A percentile compares a stretch with the other conserved stretches of the same genome.
Evolutionary conservation across 2,888 invertebrate genomes (phyloP).

Genomic region (Parasteatoda lunata): DNA sequence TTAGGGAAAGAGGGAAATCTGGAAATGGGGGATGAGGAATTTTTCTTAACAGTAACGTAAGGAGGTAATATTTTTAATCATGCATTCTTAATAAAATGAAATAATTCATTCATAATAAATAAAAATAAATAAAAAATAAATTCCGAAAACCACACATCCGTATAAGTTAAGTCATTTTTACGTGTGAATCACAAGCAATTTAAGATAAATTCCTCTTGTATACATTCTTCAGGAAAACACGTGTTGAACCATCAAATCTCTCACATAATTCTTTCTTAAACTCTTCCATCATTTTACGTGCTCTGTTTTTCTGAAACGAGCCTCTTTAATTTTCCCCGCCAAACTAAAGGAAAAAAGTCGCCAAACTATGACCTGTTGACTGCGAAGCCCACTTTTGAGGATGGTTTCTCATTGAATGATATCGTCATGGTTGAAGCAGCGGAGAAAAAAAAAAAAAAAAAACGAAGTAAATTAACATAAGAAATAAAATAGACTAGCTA

Average conservation of each 20-base stretch:
- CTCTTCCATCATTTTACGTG: no score
- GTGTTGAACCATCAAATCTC: not conserved
- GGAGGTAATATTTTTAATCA: no score
- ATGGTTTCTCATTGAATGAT: slow-evolving; percentile 1
- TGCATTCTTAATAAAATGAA: no score
- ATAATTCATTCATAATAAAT: no score
- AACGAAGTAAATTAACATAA: not conserved
- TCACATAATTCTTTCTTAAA: no score
- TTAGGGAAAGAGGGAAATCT: no score
- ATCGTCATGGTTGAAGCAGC: slow-evolving; percentile 26
- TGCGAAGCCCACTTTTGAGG: slow-evolving; percentile 35
- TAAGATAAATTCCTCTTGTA: not conserved
- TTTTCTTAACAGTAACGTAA: no score
- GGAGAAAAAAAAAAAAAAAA: slow-evolving; percentile 3
- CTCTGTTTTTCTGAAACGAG: no score
- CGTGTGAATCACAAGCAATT: not conserved
- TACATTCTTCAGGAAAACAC: not conserved
- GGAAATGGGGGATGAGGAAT: no score
- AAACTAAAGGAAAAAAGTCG: not conserved
- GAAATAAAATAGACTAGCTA: not conserved
- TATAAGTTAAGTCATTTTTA: no score
- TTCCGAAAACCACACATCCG: no score
- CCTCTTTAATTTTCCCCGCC: not conserved
- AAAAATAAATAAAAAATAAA: no score
- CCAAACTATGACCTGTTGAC: slow-evolving; percentile 60